phyloP scores from a whole-genome alignment of 1,140 invertebrate species.

The Diachasma alloeum region DNA sequence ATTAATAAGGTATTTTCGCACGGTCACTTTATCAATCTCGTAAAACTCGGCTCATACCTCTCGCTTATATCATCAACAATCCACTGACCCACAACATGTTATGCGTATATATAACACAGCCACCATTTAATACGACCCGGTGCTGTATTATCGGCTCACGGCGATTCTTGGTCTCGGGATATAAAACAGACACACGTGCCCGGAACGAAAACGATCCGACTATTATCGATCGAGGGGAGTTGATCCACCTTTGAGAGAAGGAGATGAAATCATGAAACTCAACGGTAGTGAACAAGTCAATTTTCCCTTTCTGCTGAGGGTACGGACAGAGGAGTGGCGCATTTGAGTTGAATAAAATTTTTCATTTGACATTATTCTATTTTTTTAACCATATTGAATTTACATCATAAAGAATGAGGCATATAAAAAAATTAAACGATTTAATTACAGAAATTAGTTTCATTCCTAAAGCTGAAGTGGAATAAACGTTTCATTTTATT shows the following conservation, averaged over 20 bases:
- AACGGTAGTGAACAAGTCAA: no score
- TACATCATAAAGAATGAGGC: no score
- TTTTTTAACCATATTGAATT: no score
- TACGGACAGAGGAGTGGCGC: no score
- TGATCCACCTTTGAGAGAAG: not conserved
- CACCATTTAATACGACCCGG: not conserved
- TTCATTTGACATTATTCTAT: no score
- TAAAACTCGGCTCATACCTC: not conserved
- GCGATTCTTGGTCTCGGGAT: not conserved
- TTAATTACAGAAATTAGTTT: no score
- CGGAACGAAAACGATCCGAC: slow-evolving; percentile 12
- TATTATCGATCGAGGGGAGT: not conserved
- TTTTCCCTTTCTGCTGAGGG: no score
- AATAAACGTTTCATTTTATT: no score
- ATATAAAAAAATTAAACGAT: no score
- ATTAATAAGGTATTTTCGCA: slow-evolving; percentile 1
- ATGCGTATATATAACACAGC: not conserved
- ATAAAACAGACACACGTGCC: slow-evolving; percentile 4
- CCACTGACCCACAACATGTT: slow-evolving; percentile 13
- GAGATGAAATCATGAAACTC: no score
- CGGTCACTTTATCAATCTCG: not conserved
- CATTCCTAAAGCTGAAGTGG: no score
- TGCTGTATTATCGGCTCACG: not conserved
- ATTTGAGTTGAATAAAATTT: no score
- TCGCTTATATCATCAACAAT: slow-evolving; percentile 9